Percentiles rank a stretch among this genome's conserved stretches.
These are phyloP conservation scores for Gambusia holbrooki DNA, from an alignment of 2,113 vertebrate genomes.

Conservation along the genomic window DNA sequence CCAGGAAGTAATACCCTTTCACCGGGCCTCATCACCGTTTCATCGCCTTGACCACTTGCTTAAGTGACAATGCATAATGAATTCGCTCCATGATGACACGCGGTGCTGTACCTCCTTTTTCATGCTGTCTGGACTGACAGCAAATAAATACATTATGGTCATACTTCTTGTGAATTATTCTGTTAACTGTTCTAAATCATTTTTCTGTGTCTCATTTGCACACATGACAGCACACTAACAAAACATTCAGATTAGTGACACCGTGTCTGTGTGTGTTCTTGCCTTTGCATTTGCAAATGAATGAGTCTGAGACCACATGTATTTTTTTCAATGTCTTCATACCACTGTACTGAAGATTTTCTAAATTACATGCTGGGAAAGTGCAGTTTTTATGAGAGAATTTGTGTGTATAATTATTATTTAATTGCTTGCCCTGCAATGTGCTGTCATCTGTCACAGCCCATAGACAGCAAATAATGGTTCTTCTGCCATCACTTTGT, in stretches of 20 bases:
- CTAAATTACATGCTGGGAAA: constrained; percentile 58
- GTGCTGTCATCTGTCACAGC: constrained; percentile 84
- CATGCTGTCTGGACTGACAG: constrained; percentile 64
- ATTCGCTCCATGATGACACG: constrained; percentile 72
- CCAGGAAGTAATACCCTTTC: constrained; percentile 57
- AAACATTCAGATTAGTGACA: not conserved
- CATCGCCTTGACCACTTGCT: constrained; percentile 57
- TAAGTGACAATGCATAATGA: constrained; percentile 74
- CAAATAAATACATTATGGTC: constrained; percentile 64
- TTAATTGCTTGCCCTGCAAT: constrained; percentile 83
- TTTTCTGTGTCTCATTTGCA: constrained; percentile 36
- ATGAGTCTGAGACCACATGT: not conserved
- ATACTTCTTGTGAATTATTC: constrained; percentile 48
- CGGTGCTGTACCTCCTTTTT: constrained; percentile 55
- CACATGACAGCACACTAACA: constrained; percentile 18
- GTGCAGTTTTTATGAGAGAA: constrained; percentile 55
- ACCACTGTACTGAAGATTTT: constrained; percentile 38
- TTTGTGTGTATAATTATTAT: constrained; percentile 78
- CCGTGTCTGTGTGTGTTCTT: not conserved
- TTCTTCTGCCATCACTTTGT: constrained; percentile 77
- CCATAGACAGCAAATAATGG: constrained; percentile 83
- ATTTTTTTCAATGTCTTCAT: constrained; percentile 34
- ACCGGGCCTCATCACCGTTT: constrained; percentile 45
- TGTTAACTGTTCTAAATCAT: constrained; percentile 36
- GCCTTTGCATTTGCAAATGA: not conserved